Evolutionary conservation across 2,888 invertebrate genomes (phyloP).

Genomic region (Xestoiulus laeticollis): DNA sequence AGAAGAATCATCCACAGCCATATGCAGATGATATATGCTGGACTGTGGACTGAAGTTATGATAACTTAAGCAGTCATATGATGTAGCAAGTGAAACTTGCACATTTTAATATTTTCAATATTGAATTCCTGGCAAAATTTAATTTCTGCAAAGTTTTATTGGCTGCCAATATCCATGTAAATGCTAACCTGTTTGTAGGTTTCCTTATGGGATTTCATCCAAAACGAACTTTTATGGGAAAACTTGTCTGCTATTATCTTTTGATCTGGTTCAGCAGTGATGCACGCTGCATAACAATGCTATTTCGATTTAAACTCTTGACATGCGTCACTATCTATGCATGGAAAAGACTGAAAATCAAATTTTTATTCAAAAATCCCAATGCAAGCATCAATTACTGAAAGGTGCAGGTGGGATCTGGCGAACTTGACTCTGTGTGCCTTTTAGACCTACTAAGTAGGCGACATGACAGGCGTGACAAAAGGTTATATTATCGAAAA

Average conservation of each 20-base stretch:
- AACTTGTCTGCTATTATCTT: not conserved
- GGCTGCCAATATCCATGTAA: slow-evolving; percentile 13
- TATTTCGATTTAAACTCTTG: not conserved
- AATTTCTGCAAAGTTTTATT: not conserved
- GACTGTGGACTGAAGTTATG: too few relatives aligned
- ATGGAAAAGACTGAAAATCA: not conserved
- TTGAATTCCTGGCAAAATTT: not conserved
- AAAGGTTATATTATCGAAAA: not conserved
- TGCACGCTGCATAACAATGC: slow-evolving; percentile 14
- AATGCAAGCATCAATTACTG: not conserved
- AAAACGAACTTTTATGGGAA: not conserved
- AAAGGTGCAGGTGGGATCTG: not conserved
- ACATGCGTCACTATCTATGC: not conserved
- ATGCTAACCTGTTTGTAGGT: not conserved
- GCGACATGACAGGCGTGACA: slow-evolving; percentile 17
- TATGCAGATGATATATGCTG: too few relatives aligned
- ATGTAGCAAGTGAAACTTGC: too few relatives aligned
- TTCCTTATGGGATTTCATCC: not conserved
- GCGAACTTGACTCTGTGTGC: slow-evolving; percentile 14
- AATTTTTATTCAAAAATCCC: not conserved
- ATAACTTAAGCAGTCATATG: too few relatives aligned
- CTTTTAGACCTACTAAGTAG: not conserved
- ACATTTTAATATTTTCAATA: not conserved
- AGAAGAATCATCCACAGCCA: too few relatives aligned
- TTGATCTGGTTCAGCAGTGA: slow-evolving; percentile 26